These are phyloP conservation scores for Lamellibrachia satsuma DNA, from an alignment of 2,888 invertebrate species.

Conservation along the genomic window DNA sequence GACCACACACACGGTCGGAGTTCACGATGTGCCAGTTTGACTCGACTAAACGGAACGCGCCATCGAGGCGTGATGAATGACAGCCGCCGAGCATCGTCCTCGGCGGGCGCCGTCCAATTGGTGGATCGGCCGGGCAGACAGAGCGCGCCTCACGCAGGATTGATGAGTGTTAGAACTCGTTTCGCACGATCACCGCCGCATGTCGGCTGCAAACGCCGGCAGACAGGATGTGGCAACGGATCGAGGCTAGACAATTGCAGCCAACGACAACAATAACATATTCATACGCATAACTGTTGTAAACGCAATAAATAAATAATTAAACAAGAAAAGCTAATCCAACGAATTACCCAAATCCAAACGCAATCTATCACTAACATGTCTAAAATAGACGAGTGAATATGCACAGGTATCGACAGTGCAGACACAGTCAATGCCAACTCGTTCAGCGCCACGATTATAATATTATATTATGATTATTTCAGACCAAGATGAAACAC, in stretches of 20 bases:
- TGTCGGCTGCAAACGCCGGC: not conserved
- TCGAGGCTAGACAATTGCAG: not conserved
- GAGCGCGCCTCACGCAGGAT: not conserved
- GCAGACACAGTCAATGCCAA: no score
- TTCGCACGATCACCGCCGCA: not conserved
- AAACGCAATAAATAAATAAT: no score
- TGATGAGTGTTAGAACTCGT: not conserved
- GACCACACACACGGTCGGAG: not conserved
- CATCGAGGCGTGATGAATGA: constrained; percentile 3
- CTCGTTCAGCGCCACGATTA: no score
- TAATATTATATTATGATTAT: no score
- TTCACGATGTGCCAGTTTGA: not conserved
- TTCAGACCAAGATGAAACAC: no score
- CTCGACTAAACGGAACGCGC: not conserved
- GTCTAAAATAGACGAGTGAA: no score
- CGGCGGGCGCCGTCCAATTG: not conserved
- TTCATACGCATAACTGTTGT: not conserved
- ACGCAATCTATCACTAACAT: not conserved
- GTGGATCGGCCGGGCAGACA: not conserved
- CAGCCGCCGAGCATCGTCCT: not conserved
- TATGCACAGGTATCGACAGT: no score
- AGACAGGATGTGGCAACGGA: not conserved
- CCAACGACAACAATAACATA: not conserved
- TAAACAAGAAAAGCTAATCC: not conserved
- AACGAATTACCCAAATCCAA: not conserved